phyloP scores from a whole-genome alignment of 2,797 vertebrate genomes.

The Tarsius wallacei region DNA sequence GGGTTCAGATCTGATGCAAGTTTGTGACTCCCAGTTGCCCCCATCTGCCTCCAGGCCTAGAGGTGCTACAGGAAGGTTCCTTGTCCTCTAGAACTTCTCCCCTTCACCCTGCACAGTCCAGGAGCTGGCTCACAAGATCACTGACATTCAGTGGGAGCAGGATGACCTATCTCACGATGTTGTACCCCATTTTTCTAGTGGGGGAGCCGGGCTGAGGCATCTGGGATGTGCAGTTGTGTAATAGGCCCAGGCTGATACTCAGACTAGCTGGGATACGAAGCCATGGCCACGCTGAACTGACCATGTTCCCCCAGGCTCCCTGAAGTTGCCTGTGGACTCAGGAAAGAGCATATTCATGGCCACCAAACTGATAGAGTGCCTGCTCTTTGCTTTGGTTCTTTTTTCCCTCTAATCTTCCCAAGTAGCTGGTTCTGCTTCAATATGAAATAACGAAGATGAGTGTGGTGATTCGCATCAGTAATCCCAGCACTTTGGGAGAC shows the following conservation, averaged over 20 bases:
- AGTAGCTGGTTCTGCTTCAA: neutral
- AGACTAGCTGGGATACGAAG: neutral
- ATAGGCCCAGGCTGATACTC: constrained; percentile 37
- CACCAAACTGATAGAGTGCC: neutral
- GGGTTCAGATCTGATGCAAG: neutral
- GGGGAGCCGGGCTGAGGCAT: neutral
- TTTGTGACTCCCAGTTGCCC: neutral
- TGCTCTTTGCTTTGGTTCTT: neutral
- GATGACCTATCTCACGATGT: no score
- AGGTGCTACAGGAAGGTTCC: neutral
- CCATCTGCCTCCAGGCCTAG: rapidly evolving
- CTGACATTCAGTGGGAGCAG: rapidly evolving
- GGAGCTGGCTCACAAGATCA: rapidly evolving
- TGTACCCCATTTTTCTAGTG: neutral
- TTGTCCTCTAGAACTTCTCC: neutral
- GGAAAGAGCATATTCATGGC: rapidly evolving
- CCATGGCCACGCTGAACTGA: neutral
- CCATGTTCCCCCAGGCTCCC: neutral
- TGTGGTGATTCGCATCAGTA: no score
- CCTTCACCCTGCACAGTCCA: neutral
- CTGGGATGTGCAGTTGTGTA: neutral
- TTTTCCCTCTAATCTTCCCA: neutral
- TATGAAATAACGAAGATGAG: neutral
- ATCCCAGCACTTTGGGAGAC: no score
- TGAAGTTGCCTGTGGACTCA: neutral